phyloP scores from a whole-genome alignment of 2,797 vertebrate species.

The Hylomyscus alleni region DNA sequence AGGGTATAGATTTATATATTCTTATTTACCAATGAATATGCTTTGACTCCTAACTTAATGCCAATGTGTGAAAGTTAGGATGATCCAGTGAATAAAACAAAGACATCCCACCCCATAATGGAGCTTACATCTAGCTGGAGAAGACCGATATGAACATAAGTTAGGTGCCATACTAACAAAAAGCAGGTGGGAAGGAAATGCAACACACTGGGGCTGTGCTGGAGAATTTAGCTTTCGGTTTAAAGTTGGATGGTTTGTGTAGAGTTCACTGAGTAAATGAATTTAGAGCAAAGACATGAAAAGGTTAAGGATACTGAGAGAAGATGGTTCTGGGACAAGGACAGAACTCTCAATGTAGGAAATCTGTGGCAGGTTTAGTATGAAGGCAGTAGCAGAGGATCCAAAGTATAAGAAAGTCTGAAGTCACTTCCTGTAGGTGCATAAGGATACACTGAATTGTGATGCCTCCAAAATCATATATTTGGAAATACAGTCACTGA shows the following conservation, averaged over 20 bases:
- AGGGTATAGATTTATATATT: neutral
- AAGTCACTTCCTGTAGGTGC: neutral
- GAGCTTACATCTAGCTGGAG: neutral
- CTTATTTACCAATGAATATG: neutral
- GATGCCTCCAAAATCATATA: neutral
- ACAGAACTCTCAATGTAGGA: accelerated
- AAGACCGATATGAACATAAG: neutral
- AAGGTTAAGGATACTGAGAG: neutral
- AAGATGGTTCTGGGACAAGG: neutral
- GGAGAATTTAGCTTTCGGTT: neutral
- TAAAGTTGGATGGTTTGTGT: neutral
- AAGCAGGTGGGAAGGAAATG: neutral
- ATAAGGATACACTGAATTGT: neutral
- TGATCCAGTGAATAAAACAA: neutral
- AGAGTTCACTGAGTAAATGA: neutral
- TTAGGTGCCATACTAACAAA: neutral
- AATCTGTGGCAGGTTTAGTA: too few species aligned
- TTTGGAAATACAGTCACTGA: neutral
- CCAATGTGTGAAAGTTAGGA: neutral
- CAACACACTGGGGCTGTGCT: neutral
- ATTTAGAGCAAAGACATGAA: neutral
- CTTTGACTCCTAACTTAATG: neutral
- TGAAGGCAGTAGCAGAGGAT: neutral
- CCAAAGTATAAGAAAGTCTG: too few species aligned
- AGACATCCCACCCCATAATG: neutral